These are phyloP conservation scores for Valencia hispanica DNA, from an alignment of 2,797 vertebrate species.

Conservation along the genomic window DNA sequence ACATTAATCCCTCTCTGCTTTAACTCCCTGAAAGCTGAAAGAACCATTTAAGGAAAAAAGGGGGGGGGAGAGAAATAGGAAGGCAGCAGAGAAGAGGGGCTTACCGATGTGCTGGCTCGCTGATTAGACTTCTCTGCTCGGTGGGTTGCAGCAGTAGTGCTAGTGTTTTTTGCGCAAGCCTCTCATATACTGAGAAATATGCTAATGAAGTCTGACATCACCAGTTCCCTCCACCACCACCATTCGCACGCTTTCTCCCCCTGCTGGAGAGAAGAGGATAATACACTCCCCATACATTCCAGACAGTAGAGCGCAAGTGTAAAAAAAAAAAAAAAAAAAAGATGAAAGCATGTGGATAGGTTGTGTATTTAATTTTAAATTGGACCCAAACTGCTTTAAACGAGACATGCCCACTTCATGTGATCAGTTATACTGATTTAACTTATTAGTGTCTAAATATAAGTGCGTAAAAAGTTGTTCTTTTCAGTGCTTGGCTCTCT, in stretches of 20 bases:
- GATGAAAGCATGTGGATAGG: background rate
- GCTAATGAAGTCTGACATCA: constrained; percentile 83
- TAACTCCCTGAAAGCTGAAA: background rate
- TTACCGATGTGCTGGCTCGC: constrained; percentile 67
- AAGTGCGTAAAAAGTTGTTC: background rate
- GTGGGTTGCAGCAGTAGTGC: constrained; percentile 73
- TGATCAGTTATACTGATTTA: background rate
- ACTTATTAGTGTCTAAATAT: background rate
- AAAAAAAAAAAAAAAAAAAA: too few relatives aligned
- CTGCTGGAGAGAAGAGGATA: constrained; percentile 32
- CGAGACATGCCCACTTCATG: background rate
- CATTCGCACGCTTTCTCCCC: constrained; percentile 17
- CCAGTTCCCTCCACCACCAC: background rate
- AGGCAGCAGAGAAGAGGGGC: constrained; percentile 27
- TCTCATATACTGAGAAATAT: constrained; percentile 74
- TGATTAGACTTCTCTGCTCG: constrained; percentile 46
- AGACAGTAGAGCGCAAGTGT: background rate
- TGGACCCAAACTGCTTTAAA: background rate
- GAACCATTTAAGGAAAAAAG: too few relatives aligned
- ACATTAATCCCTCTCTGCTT: background rate
- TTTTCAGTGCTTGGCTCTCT: background rate
- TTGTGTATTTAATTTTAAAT: background rate
- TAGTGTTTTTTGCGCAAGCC: constrained; percentile 69
- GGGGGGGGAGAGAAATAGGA: background rate
- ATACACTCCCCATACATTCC: background rate